Evolutionary conservation across 2,797 vertebrate species (phyloP).

Genomic region (Pitangus sulphuratus): DNA sequence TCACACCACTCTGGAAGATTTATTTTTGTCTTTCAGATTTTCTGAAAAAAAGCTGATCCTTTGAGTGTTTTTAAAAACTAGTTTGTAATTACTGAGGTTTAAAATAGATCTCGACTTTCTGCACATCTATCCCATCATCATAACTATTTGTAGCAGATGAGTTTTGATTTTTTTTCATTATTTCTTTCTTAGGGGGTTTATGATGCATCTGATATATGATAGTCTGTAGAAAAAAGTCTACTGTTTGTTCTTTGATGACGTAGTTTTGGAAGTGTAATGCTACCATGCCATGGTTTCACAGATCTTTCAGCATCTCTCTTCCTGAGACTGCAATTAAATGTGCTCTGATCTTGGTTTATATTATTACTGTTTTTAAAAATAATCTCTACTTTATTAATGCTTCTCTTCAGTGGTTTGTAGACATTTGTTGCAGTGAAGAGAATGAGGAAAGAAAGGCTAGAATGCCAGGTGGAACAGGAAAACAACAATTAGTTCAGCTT

Average conservation of each 20-base stretch:
- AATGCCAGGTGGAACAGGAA: background rate
- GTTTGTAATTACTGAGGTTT: conserved; percentile 19
- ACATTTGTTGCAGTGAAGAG: background rate
- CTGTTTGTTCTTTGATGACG: background rate
- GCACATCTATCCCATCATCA: background rate
- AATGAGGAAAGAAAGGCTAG: background rate
- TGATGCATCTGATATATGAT: background rate
- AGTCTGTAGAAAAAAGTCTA: background rate
- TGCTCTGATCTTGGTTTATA: background rate
- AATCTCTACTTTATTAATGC: background rate
- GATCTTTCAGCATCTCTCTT: background rate
- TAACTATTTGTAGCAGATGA: background rate
- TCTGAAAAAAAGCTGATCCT: background rate
- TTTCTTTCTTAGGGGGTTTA: background rate
- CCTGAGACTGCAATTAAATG: background rate
- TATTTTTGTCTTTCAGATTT: background rate
- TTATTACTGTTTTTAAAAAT: background rate
- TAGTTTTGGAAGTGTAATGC: background rate
- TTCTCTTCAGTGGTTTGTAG: conserved; percentile 4
- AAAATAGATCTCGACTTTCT: conserved; percentile 23
- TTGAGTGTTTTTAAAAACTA: background rate
- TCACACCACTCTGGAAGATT: background rate
- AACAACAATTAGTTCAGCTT: background rate
- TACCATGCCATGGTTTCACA: background rate
- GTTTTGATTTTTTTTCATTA: background rate